Conservation (phyloP, 2,113 vertebrate genomes). For the Embiotoca jacksoni region DNA sequence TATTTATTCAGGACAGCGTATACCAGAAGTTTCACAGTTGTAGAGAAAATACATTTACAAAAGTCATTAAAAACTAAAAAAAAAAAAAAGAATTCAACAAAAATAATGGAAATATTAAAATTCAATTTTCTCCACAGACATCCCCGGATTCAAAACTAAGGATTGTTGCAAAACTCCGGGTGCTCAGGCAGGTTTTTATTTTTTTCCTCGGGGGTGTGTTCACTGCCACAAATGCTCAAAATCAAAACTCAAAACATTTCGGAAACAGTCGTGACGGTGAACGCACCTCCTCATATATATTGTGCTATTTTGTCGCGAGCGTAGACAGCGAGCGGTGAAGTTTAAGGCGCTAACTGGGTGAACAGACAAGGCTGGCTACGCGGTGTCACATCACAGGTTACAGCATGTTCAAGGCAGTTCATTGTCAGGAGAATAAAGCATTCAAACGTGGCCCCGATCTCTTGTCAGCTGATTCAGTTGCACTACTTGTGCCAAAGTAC, state of each 20-base stretch:
- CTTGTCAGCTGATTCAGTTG: slow-evolving; percentile 10
- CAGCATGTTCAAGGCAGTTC: slow-evolving; percentile 66
- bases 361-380: slow-evolving; percentile 41
- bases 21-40: slow-evolving; percentile 71
- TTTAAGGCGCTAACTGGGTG: slow-evolving; percentile 69
- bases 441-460: slow-evolving; percentile 18
- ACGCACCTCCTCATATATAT: slow-evolving; percentile 14
- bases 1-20: slow-evolving; percentile 75
- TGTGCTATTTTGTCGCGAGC: slow-evolving; percentile 53
- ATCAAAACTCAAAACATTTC: slow-evolving; percentile 7
- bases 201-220: slow-evolving; percentile 29
- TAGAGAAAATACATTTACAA: slow-evolving; percentile 83
- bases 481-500: not conserved
- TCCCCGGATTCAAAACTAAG: slow-evolving; percentile 80
- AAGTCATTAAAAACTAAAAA: slow-evolving; percentile 67
- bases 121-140: slow-evolving; percentile 52
- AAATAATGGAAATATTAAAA: slow-evolving; percentile 50
- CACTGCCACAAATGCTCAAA: slow-evolving; percentile 17
- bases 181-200: slow-evolving; percentile 24
- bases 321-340: slow-evolving; percentile 42
- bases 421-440: slow-evolving; percentile 27
- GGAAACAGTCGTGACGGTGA: slow-evolving; percentile 25
- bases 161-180: slow-evolving; percentile 61
- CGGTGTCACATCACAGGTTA: slow-evolving; percentile 38
- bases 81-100: slow-evolving; percentile 2